phyloP scores from a whole-genome alignment of 92 coral and sea anemone genomes.

The Epizoanthus fatuus region DNA sequence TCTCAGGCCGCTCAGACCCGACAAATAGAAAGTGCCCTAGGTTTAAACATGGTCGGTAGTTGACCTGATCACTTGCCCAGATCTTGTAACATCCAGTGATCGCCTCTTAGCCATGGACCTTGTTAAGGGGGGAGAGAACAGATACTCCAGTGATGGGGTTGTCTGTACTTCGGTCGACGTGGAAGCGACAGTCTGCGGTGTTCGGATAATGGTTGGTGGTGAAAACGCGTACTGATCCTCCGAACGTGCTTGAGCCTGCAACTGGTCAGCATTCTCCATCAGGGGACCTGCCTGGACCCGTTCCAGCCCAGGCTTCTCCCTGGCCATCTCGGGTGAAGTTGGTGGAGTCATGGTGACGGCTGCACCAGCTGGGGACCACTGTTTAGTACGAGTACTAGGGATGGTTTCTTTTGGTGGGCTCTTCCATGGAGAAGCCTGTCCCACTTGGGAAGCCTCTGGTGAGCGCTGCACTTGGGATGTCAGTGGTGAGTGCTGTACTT shows the following conservation, averaged over 20 bases:
- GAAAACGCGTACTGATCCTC: slow-evolving; percentile 71
- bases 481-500: not conserved
- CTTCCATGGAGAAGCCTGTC: not conserved
- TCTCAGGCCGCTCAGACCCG: too few species aligned
- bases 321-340: slow-evolving; percentile 59
- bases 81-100: slow-evolving; percentile 67
- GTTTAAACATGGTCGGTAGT: too few species aligned
- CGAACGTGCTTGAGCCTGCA: not conserved
- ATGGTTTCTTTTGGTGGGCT: slow-evolving; percentile 1
- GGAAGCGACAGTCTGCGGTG: slow-evolving; percentile 40
- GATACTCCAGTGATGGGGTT: slow-evolving; percentile 74
- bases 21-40: too few species aligned
- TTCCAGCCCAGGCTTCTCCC: not conserved
- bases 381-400: not conserved
- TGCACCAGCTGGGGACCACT: slow-evolving; percentile 17
- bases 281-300: not conserved
- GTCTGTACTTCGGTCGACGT: slow-evolving; percentile 20
- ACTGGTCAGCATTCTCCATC: not conserved
- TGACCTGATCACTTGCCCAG: slow-evolving; percentile 32
- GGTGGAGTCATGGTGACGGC: slow-evolving; percentile 70
- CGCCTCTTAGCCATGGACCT: slow-evolving; percentile 84
- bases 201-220: slow-evolving; percentile 78
- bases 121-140: slow-evolving; percentile 97
- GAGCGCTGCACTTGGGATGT: slow-evolving; percentile 7
- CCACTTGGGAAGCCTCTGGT: slow-evolving; percentile 33